phyloP scores from a whole-genome alignment of 2,113 vertebrate genomes.

The Etheostoma spectabile region DNA sequence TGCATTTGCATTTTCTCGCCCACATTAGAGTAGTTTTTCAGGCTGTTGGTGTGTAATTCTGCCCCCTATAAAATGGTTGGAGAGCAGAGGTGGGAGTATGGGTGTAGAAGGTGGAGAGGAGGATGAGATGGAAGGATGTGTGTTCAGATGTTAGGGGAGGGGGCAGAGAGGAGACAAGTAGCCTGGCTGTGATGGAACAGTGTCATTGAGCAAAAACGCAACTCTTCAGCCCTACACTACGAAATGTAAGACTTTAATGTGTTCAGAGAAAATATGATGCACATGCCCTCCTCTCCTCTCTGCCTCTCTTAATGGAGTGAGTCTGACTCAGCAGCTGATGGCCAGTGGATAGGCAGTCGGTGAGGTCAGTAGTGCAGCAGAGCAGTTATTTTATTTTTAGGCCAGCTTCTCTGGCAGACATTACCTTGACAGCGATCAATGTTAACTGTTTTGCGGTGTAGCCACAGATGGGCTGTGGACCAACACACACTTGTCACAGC shows the following conservation, averaged over 20 bases:
- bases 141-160: background rate
- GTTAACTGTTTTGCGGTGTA: constrained; percentile 29
- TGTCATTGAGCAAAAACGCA: background rate
- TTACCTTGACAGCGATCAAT: constrained; percentile 47
- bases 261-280: constrained; percentile 13
- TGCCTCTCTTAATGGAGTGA: constrained; percentile 25
- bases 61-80: background rate
- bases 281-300: constrained; percentile 5
- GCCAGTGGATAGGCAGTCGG: constrained; percentile 69
- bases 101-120: background rate
- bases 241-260: constrained; percentile 12
- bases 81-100: background rate
- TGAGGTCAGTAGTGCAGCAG: constrained; percentile 75
- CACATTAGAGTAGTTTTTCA: background rate
- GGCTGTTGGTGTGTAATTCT: background rate
- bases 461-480: constrained; percentile 40
- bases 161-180: background rate
- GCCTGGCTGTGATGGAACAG: background rate
- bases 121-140: constrained; percentile 4
- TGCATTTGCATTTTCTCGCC: background rate
- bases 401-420: constrained; percentile 47
- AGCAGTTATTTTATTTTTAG: constrained; percentile 75
- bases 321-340: constrained; percentile 66
- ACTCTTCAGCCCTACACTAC: background rate
- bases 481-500: background rate